These are phyloP conservation scores for Istiophorus platypterus DNA, from an alignment of 2,113 vertebrate genomes.

Conservation along the genomic window DNA sequence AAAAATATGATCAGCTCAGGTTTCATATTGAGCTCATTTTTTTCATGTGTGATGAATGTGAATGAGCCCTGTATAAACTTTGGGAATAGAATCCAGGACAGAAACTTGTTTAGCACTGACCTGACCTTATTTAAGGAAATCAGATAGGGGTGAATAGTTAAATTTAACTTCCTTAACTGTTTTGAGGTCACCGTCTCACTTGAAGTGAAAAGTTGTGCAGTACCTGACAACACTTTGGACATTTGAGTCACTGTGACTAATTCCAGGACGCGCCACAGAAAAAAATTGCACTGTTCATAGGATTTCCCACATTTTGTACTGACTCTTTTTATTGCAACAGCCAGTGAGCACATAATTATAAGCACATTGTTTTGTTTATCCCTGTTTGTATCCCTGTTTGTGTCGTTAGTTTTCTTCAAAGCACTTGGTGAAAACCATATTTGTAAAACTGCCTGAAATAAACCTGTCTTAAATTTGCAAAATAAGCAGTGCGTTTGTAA, in stretches of 20 bases:
- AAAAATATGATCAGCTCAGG: slow-evolving; percentile 30
- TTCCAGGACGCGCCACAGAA: slow-evolving; percentile 53
- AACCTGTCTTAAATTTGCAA: slow-evolving; percentile 77
- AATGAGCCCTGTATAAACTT: slow-evolving; percentile 16
- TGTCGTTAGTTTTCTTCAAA: slow-evolving; percentile 61
- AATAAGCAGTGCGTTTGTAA: slow-evolving; percentile 24
- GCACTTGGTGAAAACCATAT: slow-evolving; percentile 65
- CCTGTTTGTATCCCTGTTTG: slow-evolving; percentile 54
- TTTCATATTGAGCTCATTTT: slow-evolving; percentile 25
- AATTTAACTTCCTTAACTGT: slow-evolving; percentile 57
- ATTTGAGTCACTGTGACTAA: slow-evolving; percentile 33
- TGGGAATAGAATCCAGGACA: slow-evolving; percentile 37
- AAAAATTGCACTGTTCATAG: slow-evolving; percentile 65
- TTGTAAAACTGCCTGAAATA: slow-evolving; percentile 69
- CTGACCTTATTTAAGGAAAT: slow-evolving; percentile 56
- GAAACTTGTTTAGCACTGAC: slow-evolving; percentile 18
- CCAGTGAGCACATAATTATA: slow-evolving; percentile 56
- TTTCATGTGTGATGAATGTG: slow-evolving; percentile 14
- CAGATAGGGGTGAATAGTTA: slow-evolving; percentile 46
- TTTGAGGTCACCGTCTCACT: slow-evolving; percentile 63
- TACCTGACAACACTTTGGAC: slow-evolving; percentile 58
- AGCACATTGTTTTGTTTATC: slow-evolving; percentile 54
- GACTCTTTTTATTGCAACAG: slow-evolving; percentile 34
- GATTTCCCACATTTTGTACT: slow-evolving; percentile 60
- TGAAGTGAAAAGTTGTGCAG: slow-evolving; percentile 70